These are phyloP conservation scores for Salvelinus alpinus DNA, from an alignment of 2,113 vertebrate genomes.

Conservation along the genomic window DNA sequence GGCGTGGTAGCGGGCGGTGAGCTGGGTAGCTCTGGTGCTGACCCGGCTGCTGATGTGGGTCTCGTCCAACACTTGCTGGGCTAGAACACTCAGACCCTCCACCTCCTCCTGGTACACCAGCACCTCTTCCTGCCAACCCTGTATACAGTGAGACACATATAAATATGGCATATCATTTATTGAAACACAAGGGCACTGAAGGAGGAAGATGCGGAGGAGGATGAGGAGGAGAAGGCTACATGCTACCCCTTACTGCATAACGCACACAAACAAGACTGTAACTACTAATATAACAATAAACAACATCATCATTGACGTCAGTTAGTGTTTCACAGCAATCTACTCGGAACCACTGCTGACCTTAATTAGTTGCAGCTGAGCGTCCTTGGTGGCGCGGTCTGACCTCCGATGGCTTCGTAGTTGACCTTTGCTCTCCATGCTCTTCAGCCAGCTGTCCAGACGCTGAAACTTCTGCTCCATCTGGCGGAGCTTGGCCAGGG, in stretches of 20 bases:
- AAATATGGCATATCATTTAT: background rate
- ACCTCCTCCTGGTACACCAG: slow-evolving; percentile 87
- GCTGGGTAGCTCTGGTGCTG: slow-evolving; percentile 86
- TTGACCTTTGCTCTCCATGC: slow-evolving; percentile 82
- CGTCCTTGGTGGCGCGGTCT: slow-evolving; percentile 81
- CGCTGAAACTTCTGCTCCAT: slow-evolving; percentile 89
- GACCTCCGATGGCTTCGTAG: slow-evolving; percentile 78
- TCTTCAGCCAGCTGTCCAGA: slow-evolving; percentile 85
- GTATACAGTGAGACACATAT: background rate
- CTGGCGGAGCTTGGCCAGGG: slow-evolving; percentile 82
- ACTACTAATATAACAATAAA: background rate
- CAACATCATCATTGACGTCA: background rate
- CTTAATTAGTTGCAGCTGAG: slow-evolving; percentile 88
- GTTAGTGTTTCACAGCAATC: background rate
- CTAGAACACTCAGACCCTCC: slow-evolving; percentile 85
- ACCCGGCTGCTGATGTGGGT: slow-evolving; percentile 82
- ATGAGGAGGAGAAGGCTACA: too few species aligned
- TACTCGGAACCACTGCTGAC: slow-evolving; percentile 60
- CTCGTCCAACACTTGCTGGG: slow-evolving; percentile 92
- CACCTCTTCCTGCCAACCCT: slow-evolving; percentile 93
- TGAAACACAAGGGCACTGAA: too few species aligned
- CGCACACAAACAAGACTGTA: background rate
- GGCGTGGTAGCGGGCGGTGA: slow-evolving; percentile 88
- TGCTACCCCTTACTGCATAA: background rate
- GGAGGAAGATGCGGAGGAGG: too few species aligned